phyloP scores from a whole-genome alignment of 2,797 vertebrate species.

The Vipera latastei region DNA sequence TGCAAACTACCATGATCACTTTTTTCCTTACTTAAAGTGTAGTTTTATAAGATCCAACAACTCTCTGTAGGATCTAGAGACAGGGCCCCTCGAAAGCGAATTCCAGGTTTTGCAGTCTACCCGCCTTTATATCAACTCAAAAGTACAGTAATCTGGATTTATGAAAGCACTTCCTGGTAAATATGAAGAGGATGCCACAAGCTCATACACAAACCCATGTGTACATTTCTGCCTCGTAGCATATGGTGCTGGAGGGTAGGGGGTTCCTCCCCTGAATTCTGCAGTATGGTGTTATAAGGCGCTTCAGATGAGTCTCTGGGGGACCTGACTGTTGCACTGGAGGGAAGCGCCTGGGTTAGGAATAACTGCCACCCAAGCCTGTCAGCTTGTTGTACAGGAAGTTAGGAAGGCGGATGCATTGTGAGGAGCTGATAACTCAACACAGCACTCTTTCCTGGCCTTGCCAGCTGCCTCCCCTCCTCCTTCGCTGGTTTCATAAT shows the following conservation, averaged over 20 bases:
- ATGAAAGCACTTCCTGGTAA: neutral
- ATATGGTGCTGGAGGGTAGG: neutral
- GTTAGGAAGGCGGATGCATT: constrained; percentile 31
- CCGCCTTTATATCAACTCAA: neutral
- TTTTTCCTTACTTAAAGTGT: neutral
- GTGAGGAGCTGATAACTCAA: constrained; percentile 32
- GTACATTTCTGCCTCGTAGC: neutral
- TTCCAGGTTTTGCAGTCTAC: neutral
- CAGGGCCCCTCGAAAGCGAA: neutral
- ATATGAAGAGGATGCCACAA: neutral
- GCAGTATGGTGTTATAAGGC: constrained; percentile 60
- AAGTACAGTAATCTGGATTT: neutral
- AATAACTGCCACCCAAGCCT: constrained; percentile 20
- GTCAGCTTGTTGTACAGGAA: constrained; percentile 28
- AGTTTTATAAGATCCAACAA: neutral
- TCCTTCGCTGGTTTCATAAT: constrained; percentile 21
- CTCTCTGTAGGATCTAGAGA: neutral
- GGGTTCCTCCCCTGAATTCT: neutral
- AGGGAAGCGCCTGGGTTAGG: constrained; percentile 17
- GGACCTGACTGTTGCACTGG: constrained; percentile 10
- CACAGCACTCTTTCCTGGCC: constrained; percentile 15
- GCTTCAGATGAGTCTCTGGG: constrained; percentile 10
- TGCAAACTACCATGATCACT: neutral
- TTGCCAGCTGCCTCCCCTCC: constrained; percentile 21
- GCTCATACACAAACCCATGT: neutral